Base-by-base conservation (phyloP, 2,113 vertebrate genomes). In the Eupsittula cactorum region DNA sequence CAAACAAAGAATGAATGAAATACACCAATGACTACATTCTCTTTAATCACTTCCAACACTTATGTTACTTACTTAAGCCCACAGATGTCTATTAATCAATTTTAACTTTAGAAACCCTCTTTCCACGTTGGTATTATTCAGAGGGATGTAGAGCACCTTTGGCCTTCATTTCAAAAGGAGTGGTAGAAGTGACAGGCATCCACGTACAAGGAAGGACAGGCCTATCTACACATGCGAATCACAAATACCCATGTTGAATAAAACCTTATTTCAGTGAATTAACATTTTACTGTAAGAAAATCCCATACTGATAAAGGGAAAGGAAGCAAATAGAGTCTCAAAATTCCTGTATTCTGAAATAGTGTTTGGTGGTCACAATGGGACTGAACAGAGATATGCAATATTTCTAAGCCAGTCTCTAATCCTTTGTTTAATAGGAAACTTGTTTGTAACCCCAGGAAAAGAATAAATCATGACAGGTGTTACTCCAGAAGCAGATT, bases 1-100 rank as follows among this genome's bases (percentile, higher is more conserved):
- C 62, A 64, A 75, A 83, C 16, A 60, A 35, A 52, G 82, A 95
- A 94, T 84, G 68, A 94, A 95, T 81, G 35, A 96, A 95, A 84
- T 71, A 88, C 62, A 79, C 59, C 42, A 88, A 55, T 1, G 5
- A 41, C 73, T 44, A 57, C 4, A 42, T 35, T 65, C 42, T 83
- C 67, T 94, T 96, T 94, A 92, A 94, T 96, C 27, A n/a, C 80
- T 76, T 28, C n/a, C 35, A 82, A 52, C 7, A 64, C 52, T 88
- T 84, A 35, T 33, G 39, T 24, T 80, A 79, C 49, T 91, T 50
- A 52, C 7, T 76, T 46, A 83, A 67, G 60, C 77, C 39, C 60
- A 71, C 1, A 9, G 52, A 37, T n/a, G 39, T 50, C 76, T 70
- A 75, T 37, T 35, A 46, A 88, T 33, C 20, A 59, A 60, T 42